Percentiles rank a stretch among this genome's conserved stretches.
These are phyloP conservation scores for Drosophila azteca DNA, from an alignment of 1,140 invertebrate species.

Conservation along the genomic window DNA sequence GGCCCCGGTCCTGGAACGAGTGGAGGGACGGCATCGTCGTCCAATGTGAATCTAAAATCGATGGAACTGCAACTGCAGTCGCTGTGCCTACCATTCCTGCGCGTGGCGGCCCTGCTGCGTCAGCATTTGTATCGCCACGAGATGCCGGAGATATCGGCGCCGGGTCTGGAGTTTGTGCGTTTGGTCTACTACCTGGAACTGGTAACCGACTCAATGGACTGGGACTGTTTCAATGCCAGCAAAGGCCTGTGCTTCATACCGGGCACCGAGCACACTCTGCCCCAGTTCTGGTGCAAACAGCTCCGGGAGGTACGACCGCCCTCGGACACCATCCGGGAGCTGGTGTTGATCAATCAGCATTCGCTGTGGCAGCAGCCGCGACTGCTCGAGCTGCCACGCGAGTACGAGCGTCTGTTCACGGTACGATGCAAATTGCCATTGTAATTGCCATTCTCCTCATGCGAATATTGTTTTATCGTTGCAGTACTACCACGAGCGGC, in stretches of 20 bases:
- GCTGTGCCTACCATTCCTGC: slow-evolving; percentile 92
- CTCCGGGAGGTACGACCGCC: slow-evolving; percentile 85
- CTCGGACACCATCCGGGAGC: slow-evolving; percentile 85
- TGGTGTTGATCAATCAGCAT: slow-evolving; percentile 89
- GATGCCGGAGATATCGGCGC: slow-evolving; percentile 88
- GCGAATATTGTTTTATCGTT: slow-evolving; percentile 9
- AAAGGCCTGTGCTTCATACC: slow-evolving; percentile 87
- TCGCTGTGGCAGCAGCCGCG: slow-evolving; percentile 91
- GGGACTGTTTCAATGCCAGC: slow-evolving; percentile 87
- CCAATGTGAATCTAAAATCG: slow-evolving; percentile 82
- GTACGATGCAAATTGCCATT: slow-evolving; percentile 80
- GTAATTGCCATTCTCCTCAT: not conserved
- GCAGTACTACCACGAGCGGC: slow-evolving; percentile 94
- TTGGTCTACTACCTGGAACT: slow-evolving; percentile 91
- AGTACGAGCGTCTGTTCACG: slow-evolving; percentile 97
- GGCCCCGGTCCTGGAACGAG: not conserved
- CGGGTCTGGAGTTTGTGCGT: slow-evolving; percentile 89
- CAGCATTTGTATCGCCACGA: slow-evolving; percentile 93
- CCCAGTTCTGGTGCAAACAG: slow-evolving; percentile 88
- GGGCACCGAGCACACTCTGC: slow-evolving; percentile 84
- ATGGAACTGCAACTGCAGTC: slow-evolving; percentile 88
- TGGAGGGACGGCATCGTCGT: not conserved
- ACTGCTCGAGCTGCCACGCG: slow-evolving; percentile 92
- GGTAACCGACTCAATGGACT: slow-evolving; percentile 88
- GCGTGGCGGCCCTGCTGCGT: slow-evolving; percentile 92